phyloP scores from a whole-genome alignment of 2,113 vertebrate genomes.

The Odocoileus virginianus region DNA sequence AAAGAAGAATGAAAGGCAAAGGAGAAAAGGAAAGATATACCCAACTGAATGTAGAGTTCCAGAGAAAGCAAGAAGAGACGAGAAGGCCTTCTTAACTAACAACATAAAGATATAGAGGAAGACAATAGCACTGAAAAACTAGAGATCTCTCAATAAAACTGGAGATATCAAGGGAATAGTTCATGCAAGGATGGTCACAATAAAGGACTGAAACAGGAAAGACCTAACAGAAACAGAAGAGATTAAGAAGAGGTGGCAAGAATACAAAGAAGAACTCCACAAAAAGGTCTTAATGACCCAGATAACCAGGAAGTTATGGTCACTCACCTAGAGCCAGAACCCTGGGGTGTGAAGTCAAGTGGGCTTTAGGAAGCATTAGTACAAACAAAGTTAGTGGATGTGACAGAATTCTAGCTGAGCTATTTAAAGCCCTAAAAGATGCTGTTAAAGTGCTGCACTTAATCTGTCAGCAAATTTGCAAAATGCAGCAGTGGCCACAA shows the following conservation, averaged over 20 bases:
- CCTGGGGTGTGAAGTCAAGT: not conserved
- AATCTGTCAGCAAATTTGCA: not conserved
- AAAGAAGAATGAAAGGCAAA: not conserved
- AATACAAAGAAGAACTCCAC: not conserved
- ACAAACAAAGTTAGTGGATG: not conserved
- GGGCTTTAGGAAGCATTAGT: not conserved
- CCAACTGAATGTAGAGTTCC: not conserved
- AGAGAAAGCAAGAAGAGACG: not conserved
- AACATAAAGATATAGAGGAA: not conserved
- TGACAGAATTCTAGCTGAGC: not conserved
- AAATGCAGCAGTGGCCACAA: not conserved
- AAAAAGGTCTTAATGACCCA: not conserved
- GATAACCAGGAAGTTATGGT: not conserved
- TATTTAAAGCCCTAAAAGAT: not conserved
- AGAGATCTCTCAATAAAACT: not conserved
- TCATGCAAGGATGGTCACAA: not conserved
- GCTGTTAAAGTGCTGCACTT: not conserved
- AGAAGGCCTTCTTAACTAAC: not conserved
- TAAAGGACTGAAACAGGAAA: not conserved
- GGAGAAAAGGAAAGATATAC: not conserved
- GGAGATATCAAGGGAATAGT: not conserved
- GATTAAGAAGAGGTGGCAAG: not conserved
- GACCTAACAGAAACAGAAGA: not conserved
- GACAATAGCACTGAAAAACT: not conserved
- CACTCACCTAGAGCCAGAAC: not conserved